These are phyloP conservation scores for Andricus quercusramuli DNA, from an alignment of 2,888 invertebrate genomes.

Conservation along the genomic window DNA sequence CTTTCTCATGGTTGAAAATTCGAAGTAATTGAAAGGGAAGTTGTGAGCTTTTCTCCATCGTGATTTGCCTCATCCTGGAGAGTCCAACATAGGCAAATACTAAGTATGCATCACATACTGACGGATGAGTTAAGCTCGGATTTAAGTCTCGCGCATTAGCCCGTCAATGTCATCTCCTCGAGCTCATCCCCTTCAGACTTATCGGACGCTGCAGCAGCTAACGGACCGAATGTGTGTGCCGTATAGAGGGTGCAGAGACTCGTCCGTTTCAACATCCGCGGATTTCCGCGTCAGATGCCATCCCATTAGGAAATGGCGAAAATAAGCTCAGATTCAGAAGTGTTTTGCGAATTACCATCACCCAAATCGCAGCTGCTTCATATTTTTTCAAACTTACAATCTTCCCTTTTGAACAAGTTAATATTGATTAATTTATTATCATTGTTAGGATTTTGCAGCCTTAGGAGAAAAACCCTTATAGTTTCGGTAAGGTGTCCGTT, in stretches of 20 bases:
- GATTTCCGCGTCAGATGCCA: constrained; percentile 71
- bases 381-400: background rate
- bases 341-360: background rate
- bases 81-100: constrained; percentile 51
- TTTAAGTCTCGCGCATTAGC: constrained; percentile 75
- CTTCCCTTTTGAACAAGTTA: background rate
- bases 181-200: constrained; percentile 78
- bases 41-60: constrained; percentile 9
- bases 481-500: no score
- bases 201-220: constrained; percentile 76
- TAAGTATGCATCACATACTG: constrained; percentile 72
- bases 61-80: constrained; percentile 26
- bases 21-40: constrained; percentile 6
- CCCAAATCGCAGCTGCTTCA: background rate
- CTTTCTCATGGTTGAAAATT: background rate
- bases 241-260: constrained; percentile 49
- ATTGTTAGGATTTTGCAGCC: no score
- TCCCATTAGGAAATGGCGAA: constrained; percentile 63
- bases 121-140: constrained; percentile 78
- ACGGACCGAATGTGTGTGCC: constrained; percentile 66
- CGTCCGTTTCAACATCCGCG: constrained; percentile 60
- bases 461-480: no score
- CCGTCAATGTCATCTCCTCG: constrained; percentile 76
- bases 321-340: constrained; percentile 32
- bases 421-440: background rate